These are phyloP conservation scores for Tipula lateralis DNA, from an alignment of 2,888 invertebrate genomes.

Conservation along the genomic window DNA sequence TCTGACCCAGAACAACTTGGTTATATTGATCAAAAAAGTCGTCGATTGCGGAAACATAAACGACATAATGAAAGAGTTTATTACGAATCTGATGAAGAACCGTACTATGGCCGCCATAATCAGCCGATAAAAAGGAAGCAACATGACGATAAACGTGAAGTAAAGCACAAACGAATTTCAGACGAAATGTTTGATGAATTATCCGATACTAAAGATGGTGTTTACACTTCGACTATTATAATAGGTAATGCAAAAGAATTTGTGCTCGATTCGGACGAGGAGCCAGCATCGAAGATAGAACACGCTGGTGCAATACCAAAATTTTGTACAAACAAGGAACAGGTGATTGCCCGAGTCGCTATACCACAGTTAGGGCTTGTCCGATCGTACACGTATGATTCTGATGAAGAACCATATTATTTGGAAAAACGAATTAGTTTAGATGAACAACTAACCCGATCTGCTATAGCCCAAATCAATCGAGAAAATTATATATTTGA, in stretches of 20 bases:
- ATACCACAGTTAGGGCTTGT: not conserved
- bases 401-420: slow-evolving; percentile 26
- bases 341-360: not conserved
- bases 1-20: not conserved
- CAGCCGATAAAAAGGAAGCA: not conserved
- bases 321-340: not conserved
- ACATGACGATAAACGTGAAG: too few relatives aligned
- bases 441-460: not conserved
- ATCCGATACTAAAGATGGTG: not conserved
- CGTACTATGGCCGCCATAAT: not conserved
- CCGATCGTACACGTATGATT: not conserved
- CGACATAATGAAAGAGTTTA: not conserved
- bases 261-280: not conserved
- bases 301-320: not conserved
- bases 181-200: not conserved
- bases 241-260: not conserved
- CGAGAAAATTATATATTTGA: not conserved
- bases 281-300: not conserved
- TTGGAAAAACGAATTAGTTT: not conserved
- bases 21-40: not conserved
- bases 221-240: not conserved
- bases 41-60: not conserved
- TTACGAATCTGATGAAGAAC: slow-evolving; percentile 21
- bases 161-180: not conserved
- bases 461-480: not conserved